Conservation (phyloP, 53 echinoderm and acorn worm species). For the Hippasteria phrygiana region DNA sequence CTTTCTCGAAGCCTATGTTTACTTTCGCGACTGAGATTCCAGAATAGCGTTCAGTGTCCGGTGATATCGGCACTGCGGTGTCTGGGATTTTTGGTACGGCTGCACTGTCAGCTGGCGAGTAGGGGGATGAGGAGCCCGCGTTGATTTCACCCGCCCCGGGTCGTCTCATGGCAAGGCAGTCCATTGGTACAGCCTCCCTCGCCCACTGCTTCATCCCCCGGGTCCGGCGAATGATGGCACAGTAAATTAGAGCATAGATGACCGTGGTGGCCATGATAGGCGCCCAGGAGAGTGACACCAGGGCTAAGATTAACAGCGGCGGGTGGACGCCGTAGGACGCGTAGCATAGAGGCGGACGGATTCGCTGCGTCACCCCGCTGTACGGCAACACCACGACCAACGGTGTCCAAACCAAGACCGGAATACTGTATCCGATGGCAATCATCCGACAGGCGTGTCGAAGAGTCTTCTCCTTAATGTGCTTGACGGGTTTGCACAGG, state of each 20-base stretch:
- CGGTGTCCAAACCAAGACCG: slow-evolving; percentile 65
- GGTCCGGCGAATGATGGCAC: slow-evolving; percentile 39
- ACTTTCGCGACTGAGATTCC: background rate
- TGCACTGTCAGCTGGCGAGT: background rate
- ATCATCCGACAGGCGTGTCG: slow-evolving; percentile 66
- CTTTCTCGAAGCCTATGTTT: background rate
- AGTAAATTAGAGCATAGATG: slow-evolving; percentile 57
- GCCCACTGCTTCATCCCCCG: background rate
- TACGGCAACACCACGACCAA: slow-evolving; percentile 59
- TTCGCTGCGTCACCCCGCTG: background rate
- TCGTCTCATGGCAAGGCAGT: too few species aligned
- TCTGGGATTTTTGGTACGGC: background rate
- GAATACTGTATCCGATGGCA: slow-evolving; percentile 54
- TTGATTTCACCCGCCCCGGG: background rate
- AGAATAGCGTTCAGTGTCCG: background rate
- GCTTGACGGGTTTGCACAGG: slow-evolving; percentile 57
- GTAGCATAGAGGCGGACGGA: slow-evolving; percentile 23
- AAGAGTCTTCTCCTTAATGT: slow-evolving; percentile 50
- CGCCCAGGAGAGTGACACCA: slow-evolving; percentile 40
- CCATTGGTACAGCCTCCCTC: background rate
- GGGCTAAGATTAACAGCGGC: slow-evolving; percentile 16
- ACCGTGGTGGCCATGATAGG: slow-evolving; percentile 49
- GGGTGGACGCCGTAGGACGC: slow-evolving; percentile 20
- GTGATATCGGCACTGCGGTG: background rate
- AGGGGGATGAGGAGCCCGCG: background rate